These are phyloP conservation scores for Ashinkailepas kermadecensis DNA, from an alignment of 2,888 invertebrate genomes.

Conservation along the genomic window DNA sequence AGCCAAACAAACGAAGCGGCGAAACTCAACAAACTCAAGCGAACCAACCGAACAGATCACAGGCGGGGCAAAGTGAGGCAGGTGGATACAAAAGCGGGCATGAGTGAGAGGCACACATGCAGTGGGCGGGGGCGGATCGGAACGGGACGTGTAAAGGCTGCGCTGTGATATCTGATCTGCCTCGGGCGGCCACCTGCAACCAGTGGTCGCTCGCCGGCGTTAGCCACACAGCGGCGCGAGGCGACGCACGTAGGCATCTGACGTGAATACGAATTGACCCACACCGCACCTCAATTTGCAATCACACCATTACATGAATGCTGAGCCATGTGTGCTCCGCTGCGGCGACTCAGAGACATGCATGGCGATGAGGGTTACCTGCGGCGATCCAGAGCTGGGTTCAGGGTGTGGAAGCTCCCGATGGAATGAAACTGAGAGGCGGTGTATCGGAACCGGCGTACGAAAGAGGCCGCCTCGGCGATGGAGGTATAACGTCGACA, in stretches of 20 bases:
- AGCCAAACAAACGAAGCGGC: not conserved
- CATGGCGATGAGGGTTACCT: not conserved
- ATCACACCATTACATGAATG: no score
- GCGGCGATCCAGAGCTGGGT: not conserved
- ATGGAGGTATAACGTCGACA: conserved; percentile 10
- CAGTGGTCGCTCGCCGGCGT: not conserved
- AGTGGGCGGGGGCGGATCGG: not conserved
- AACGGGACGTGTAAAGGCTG: no score
- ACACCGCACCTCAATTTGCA: no score
- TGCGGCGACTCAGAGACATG: no score
- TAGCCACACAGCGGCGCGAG: not conserved
- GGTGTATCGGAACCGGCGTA: not conserved
- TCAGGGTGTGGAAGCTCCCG: not conserved
- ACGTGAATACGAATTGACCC: no score
- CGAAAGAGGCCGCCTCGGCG: not conserved
- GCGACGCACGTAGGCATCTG: no score
- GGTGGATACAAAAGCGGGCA: no score
- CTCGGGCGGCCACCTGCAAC: not conserved
- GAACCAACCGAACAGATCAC: not conserved
- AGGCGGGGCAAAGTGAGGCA: not conserved
- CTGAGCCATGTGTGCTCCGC: no score
- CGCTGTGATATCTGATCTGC: not conserved
- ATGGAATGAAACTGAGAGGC: not conserved
- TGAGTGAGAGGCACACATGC: not conserved
- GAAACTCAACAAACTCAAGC: not conserved